Evolutionary conservation across 2,888 invertebrate genomes (phyloP), one percentile per base, ranked within the genome.

Genomic region (Anthophora plumipes): DNA sequence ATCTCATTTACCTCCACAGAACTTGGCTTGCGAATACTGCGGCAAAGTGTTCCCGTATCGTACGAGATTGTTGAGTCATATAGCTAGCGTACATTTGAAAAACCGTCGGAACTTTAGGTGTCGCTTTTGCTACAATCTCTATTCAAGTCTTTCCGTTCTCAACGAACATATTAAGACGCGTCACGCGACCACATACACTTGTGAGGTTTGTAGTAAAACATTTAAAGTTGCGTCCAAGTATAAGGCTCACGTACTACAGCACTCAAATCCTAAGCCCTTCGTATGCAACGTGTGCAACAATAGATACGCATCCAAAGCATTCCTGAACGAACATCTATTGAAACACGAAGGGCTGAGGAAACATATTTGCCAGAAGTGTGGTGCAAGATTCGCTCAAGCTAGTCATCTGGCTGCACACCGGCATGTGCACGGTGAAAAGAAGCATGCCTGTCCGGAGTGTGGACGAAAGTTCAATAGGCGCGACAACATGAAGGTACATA

Each of bases 401-500:
- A 93, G 93, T 82, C 93, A 93, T 79, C 82, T 93, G 39, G 93
- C 93, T 37, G 93, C 93, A 5, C 93, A 93, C 80, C 88, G 92
- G 64, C 92, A 93, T 73, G 93, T 93, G 17, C 93, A 93, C 50
- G 93, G 92, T 14, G 93, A 93, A 72, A 93, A 93, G 74, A 92
- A 89, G 25, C 92, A 93, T 79, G 92, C 90, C 0, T 93, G 93
- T 76, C 91, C 93, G 0, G 93, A 93, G 48, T 93, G 93, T 68
- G 93, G 93, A 0, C 89, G 92, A 41, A 92, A 91, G 77, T 93
- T 93, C 64, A 93, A 93, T 76, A 88, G 93, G 11, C 89, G 92
- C n/a, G 93, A 93, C 48, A 93, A 93, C 46, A 93, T 93, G 93
- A 93, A 93, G 73, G 93, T 93, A 46, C 93, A 93, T 61, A 88